Percentiles rank a stretch among this genome's conserved stretches.
Evolutionary conservation across 2,797 vertebrate species (phyloP).

Genomic region (Sciaenops ocellatus): DNA sequence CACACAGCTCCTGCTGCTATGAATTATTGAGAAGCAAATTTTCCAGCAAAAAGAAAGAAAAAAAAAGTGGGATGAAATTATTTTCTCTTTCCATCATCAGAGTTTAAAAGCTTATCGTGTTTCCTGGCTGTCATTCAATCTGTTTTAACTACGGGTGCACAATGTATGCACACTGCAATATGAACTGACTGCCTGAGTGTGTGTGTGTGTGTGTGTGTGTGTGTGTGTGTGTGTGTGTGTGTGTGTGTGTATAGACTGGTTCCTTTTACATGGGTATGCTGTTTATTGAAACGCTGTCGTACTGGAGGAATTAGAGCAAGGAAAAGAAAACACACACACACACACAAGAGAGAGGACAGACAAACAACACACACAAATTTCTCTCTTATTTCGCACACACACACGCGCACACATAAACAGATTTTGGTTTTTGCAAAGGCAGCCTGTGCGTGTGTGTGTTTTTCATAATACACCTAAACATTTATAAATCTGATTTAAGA

Average conservation of each 20-base stretch:
- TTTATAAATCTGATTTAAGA: constrained; percentile 91
- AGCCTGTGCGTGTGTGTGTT: constrained; percentile 80
- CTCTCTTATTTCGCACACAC: constrained; percentile 65
- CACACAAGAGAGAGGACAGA: constrained; percentile 52
- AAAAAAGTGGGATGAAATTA: constrained; percentile 53
- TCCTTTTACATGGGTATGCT: constrained; percentile 68
- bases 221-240: constrained; percentile 35
- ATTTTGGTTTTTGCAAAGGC: constrained; percentile 54
- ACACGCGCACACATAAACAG: constrained; percentile 58
- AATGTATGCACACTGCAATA: constrained; percentile 68
- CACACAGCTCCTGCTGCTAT: constrained; percentile 18
- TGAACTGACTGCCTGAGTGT: constrained; percentile 55
- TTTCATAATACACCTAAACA: constrained; percentile 90
- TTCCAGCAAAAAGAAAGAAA: constrained; percentile 29
- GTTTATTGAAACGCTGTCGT: constrained; percentile 83
- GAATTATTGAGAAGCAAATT: constrained; percentile 36
- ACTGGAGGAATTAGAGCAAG: constrained; percentile 77
- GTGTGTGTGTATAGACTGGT: constrained; percentile 54
- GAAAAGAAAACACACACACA: constrained; percentile 43
- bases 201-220: constrained; percentile 35
- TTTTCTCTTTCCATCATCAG: constrained; percentile 70
- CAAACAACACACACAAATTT: constrained; percentile 71
- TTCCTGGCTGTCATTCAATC: constrained; percentile 79
- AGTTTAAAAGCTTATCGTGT: constrained; percentile 77
- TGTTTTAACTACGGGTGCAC: constrained; percentile 68